Evolutionary conservation across 1,140 invertebrate species (phyloP), one percentile per base, ranked within the genome.

Genomic region (Meteorus sp.): DNA sequence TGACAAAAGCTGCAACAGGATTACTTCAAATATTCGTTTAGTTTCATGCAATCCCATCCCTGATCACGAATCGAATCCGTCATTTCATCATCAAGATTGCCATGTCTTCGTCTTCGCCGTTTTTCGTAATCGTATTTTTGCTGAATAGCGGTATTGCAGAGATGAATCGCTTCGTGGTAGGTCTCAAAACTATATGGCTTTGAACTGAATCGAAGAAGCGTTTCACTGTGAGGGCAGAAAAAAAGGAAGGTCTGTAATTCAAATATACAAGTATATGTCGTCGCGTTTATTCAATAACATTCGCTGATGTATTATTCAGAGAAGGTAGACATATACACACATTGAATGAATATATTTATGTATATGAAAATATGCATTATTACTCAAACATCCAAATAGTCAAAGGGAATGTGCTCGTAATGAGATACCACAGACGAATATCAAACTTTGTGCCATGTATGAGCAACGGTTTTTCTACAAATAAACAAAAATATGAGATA

Each of bases 131-230:
- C 86, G 71, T 95, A 96, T 68, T 89, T 87, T 67, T 86, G 88
- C 78, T 97, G 94, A 35, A 97, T 86, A 5, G 93, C 89, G 70
- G 95, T 95, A 75, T 97, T 97, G 48, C 92, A 95, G 52, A 97
- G 80, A 77, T 97, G 94, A 64, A 96, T 88, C 0, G 91, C 91
- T 77, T 95, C 92, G 70, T 95, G 88, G 69, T 92, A 89, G 75
- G 89, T 89, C 29, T 86, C 85, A 39, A 94, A 82, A 39, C 86
- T 89, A 75, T 91, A 97, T 52, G 89, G 87, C 74, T 93, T 90
- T 0, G 93, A 93, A 74, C 93, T 94, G 75, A 97, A 96, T 57
- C 94, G 83, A 27, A 96, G 80, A 68, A 97, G 93, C 64, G 91
- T 89, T 69, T 92, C 88, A 69, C 86, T 88, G 59, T 11, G 27